Percentiles rank a stretch among this genome's conserved stretches.
phyloP scores from a whole-genome alignment of 1,140 invertebrate species.

The Leptoteleia sp. region DNA sequence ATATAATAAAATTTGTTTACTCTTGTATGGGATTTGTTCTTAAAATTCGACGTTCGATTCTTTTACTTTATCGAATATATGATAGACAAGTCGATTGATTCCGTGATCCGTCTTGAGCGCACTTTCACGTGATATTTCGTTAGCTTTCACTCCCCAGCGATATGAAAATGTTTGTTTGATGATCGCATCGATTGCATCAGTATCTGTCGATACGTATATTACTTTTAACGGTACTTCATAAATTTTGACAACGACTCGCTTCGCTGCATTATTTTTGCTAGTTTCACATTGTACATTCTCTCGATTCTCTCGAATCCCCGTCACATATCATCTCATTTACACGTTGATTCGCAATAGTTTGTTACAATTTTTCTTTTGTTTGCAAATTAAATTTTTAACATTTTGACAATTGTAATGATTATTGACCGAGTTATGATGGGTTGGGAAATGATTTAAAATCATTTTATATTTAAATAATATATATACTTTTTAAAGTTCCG shows the following conservation, averaged over 20 bases:
- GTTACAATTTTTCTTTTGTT: too few species aligned
- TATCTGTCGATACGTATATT: constrained; percentile 46
- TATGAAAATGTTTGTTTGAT: constrained; percentile 54
- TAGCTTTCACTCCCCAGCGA: constrained; percentile 32
- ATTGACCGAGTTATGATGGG: too few species aligned
- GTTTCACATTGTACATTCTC: constrained; percentile 10
- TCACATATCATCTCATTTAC: constrained; percentile 29
- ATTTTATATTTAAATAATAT: too few species aligned
- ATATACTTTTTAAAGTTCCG: too few species aligned
- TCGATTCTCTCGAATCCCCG: constrained; percentile 10
- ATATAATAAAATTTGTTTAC: too few species aligned
- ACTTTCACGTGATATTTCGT: constrained; percentile 52
- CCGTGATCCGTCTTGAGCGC: constrained; percentile 20
- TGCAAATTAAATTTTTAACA: too few species aligned
- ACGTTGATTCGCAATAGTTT: too few species aligned
- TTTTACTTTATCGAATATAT: neutral
- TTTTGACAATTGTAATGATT: too few species aligned
- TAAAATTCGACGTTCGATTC: neutral
- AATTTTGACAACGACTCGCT: constrained; percentile 29
- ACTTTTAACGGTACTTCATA: constrained; percentile 51
- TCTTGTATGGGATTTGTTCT: neutral
- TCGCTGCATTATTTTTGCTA: constrained; percentile 40
- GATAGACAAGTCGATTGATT: constrained; percentile 31
- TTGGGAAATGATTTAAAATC: too few species aligned
- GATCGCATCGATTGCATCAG: constrained; percentile 48